Conservation (phyloP, 2,113 vertebrate species). For the Paramormyrops kingsleyae region DNA sequence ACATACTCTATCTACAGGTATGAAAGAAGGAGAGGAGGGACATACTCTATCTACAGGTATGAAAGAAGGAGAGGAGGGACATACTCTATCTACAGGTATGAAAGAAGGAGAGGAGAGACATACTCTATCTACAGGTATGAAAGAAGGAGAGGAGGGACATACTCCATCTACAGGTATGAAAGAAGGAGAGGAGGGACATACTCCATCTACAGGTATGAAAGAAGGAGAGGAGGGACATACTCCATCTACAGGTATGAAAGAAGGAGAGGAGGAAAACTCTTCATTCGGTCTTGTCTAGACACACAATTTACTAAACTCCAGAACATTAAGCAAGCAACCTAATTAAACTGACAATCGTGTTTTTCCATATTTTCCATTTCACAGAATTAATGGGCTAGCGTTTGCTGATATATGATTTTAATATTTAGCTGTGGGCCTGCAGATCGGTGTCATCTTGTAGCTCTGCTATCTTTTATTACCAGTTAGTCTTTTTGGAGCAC, state of each 20-base stretch:
- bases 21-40: background rate
- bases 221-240: background rate
- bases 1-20: background rate
- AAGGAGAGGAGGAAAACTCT: background rate
- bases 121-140: background rate
- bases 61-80: background rate
- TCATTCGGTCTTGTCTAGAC: background rate
- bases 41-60: background rate
- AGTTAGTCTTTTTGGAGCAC: background rate
- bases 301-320: background rate
- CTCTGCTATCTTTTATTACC: background rate
- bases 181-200: background rate
- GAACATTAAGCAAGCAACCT: background rate
- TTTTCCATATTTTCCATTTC: background rate
- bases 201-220: background rate
- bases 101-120: background rate
- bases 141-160: background rate
- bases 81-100: background rate
- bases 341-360: background rate
- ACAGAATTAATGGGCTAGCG: background rate
- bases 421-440: background rate
- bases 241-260: background rate
- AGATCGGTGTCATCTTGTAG: background rate
- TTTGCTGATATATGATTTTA: constrained; percentile 1
- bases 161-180: background rate